Base-by-base conservation (phyloP, 92 coral and sea anemone genomes). In the Epizoanthus scotinus region DNA sequence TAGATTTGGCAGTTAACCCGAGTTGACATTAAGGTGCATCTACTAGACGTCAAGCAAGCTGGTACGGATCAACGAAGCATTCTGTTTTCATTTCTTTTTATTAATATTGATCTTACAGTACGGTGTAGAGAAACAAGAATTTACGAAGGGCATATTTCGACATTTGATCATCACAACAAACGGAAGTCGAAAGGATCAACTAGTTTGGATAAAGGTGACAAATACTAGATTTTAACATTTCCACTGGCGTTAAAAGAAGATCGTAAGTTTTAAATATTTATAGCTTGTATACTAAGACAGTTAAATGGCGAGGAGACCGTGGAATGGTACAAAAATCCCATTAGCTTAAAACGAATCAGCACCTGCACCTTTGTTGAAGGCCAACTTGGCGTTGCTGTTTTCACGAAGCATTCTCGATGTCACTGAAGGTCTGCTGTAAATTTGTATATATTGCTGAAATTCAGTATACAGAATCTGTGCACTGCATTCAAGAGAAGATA, bases 21-120 rank as follows among this genome's bases (percentile, higher is more conserved):
- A 38, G 8, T 5, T 34, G 19, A 14, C 19, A 64, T 8, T 29
- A 28, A 64, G 9, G 31, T n/a, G 20, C n/a, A 19, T 64, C 4
- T 63, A 26, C 28, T 27, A 63, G 18, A 15, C 20, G 52, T 9
- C 44, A 31, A 64, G 42, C 42, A 64, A 64, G 44, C 47, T 9
- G 69, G 44, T 8, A 64, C 9, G 69, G 31, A 64, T 29, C 69
- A 64, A 64, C 69, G 36, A 64, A 64, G 17, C 47, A 64, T 27
- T 3, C 5, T 13, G 44, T 29, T 64, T 27, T 13, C 40, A 38
- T 7, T 19, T 63, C 29, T 63, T 29, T 8, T 19, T 64, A 38
- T 3, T 29, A 64, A 64, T 64, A 64, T 64, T 38, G 22, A 17
- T 17, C 17, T 63, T 15, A 31, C 29, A 25, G 27, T 20, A 64